Evolutionary conservation across 2,888 invertebrate genomes (phyloP), one percentile per base, ranked within the genome.

Genomic region (Mesoligia furuncula): DNA sequence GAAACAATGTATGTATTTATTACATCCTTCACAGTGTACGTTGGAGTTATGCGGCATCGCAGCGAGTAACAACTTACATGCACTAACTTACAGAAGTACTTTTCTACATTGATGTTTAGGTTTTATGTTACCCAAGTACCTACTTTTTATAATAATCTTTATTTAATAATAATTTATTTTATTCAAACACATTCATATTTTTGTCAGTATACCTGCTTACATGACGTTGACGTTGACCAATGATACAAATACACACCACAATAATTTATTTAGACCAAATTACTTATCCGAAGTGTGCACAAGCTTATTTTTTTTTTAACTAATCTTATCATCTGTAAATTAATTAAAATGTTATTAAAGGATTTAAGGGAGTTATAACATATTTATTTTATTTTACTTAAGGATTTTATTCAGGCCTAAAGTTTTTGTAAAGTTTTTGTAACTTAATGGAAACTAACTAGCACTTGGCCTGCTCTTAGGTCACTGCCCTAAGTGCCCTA

Each of bases 1-100:
- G 97, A 89, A 94, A 92, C 90, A 91, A 89, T 71, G 73, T 73
- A 75, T 27, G 65, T 68, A 82, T 82, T 85, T 84, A 86, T 85
- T 80, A 73, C 65, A 54, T 15, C 15, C n/a, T 20, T 51, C 69
- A 66, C 66, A 66, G 13, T 36, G 51, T 36, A 72, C 48, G 31
- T 81, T 79, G 48, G 36, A 82, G 42, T 45, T 79, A 71, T 64
- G 59, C 66, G n/a, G 42, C 66, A 36, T 27, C 15, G 31, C n/a
- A 42, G 13, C 15, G 9, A 51, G 36, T 61, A 31, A 45, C 27
- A 79, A 59, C 64, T 65, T 68, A 36, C 27, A 68, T 78, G 24
- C 24, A 4, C 39, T 73, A 39, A 27, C 11, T 1, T 62, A n/a
- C 11, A 45, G 13, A 75, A 39, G 15, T 66, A 70, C 54, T 48